phyloP scores from a whole-genome alignment of 2,888 invertebrate genomes.

The Epinotia nisella region DNA sequence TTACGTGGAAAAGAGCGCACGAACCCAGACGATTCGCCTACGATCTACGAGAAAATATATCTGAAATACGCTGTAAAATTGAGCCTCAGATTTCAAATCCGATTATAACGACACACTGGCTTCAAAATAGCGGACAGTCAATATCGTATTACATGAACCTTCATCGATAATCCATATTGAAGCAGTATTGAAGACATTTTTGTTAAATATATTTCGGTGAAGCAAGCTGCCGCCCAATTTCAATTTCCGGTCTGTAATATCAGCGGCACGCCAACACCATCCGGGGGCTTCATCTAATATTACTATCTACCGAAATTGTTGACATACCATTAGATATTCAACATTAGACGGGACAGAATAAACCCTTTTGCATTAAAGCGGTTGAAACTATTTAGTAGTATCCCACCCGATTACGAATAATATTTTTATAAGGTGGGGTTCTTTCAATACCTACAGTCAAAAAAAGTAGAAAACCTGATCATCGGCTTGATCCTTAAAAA shows the following conservation, averaged over 20 bases:
- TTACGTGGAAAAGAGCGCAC: no score
- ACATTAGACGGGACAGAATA: constrained; percentile 23
- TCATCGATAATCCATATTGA: constrained; percentile 9
- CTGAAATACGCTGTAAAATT: background rate
- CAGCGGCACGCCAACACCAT: constrained; percentile 40
- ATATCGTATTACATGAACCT: background rate
- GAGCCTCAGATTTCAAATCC: background rate
- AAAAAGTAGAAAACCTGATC: no score
- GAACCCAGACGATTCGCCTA: background rate
- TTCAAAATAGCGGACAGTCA: background rate
- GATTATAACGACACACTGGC: background rate
- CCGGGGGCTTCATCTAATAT: constrained; percentile 40
- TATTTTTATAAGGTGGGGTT: no score
- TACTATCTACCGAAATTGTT: constrained; percentile 29
- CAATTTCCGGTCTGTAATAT: constrained; percentile 44
- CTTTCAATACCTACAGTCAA: no score
- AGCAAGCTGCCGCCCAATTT: constrained; percentile 37
- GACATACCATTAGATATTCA: constrained; percentile 30
- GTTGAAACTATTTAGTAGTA: constrained; percentile 8
- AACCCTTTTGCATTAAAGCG: constrained; percentile 6
- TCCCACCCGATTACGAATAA: no score
- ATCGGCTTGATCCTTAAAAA: no score
- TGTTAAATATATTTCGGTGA: constrained; percentile 26
- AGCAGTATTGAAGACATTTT: constrained; percentile 8
- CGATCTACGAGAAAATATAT: background rate